Percentiles rank a stretch among this genome's conserved stretches.
Conservation (phyloP, 2,797 vertebrate genomes). For the Acomys russatus region DNA sequence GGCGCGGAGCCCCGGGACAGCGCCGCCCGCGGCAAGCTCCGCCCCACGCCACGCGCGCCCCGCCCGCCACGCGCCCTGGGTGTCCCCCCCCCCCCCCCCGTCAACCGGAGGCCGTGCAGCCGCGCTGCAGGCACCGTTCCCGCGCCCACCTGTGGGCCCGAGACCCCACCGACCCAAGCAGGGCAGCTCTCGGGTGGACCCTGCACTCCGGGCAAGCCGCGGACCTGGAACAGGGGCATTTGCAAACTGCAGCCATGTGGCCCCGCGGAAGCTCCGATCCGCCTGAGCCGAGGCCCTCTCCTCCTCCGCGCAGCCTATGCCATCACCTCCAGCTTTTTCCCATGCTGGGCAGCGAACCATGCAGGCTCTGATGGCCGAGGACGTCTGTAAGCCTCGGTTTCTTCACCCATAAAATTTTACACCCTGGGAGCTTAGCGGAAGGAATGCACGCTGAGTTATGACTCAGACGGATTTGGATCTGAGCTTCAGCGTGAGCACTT, state of each 20-base stretch:
- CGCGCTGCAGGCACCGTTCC: neutral
- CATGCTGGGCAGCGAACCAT: neutral
- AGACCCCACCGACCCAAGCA: neutral
- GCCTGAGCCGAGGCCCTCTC: too few species aligned
- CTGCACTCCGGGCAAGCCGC: neutral
- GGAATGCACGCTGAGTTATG: neutral
- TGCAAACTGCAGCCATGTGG: neutral
- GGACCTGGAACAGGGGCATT: neutral
- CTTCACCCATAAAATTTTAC: neutral
- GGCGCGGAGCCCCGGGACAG: constrained; percentile 57
- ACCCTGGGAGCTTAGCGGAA: neutral
- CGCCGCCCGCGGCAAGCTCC: constrained; percentile 38
- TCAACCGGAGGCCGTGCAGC: neutral
- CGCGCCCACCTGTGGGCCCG: neutral
- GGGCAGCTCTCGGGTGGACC: neutral
- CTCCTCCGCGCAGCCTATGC: neutral
- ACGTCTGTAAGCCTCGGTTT: neutral
- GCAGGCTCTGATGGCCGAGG: neutral
- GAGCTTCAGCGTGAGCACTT: neutral
- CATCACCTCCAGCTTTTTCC: neutral
- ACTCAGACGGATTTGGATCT: neutral
- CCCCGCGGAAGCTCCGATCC: neutral
- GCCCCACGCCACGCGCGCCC: constrained; percentile 53
- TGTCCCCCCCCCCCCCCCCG: neutral
- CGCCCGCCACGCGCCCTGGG: constrained; percentile 17